Base-by-base conservation (phyloP, 2,113 vertebrate species). In the Myotis yumanensis region DNA sequence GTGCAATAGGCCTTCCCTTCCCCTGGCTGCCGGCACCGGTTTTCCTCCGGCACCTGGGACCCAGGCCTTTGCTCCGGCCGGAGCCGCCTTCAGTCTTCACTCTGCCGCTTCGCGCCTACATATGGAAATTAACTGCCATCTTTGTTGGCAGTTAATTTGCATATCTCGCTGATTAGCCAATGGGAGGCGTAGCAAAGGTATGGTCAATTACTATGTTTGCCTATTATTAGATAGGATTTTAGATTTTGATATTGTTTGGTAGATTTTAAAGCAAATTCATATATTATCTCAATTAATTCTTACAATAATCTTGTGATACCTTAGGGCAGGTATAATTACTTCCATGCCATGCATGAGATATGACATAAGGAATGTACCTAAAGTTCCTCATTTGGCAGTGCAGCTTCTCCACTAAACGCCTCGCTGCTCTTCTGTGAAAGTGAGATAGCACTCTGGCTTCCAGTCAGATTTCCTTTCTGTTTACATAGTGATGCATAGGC, bases 261-360 rank as follows among this genome's bases (percentile, higher is more conserved):
- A 75, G 85, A 48, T 95, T 94, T 96, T 40, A 86, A 72, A 64
- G 51, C 25, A 72, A 86, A 66, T 59, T 28, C n/a, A 3, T 69
- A 25, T 51, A 64, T 90, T 75, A 77, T 64, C 32, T 62, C 48
- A 43, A 88, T 88, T 88, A 81, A 76, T 93, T 93, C 46, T 79
- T 64, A 62, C 4, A 76, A 32, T 8, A 25, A 46, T 18, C 32
- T 90, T 0, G 16, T 95, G 83, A 64, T 88, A n/a, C 4, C 11
- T 0, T 22, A 94, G 22, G 32, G 32, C 72, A 85, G 22, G 4
- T 75, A 48, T n/a, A 84, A 54, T 64, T 77, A 66, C 72, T 32
- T 77, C 37, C 18, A 7, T 89, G 23, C 77, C 40, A 4, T 25
- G n/a, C 62, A 43, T 66, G 22, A 87, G 35, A 87, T 35, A 40